Conservation (phyloP, 2,888 invertebrate genomes). For the Nezara viridula region DNA sequence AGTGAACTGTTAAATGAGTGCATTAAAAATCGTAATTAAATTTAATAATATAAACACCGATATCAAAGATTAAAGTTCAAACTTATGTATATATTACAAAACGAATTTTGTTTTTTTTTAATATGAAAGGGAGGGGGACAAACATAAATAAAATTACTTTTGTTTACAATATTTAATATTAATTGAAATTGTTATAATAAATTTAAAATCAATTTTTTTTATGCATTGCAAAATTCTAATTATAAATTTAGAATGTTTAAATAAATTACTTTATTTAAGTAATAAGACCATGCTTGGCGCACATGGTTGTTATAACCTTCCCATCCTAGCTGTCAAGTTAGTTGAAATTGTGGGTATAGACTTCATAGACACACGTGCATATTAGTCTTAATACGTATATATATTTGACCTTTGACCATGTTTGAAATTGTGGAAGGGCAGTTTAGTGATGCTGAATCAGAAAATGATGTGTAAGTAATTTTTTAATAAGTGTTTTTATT, state of each 20-base stretch:
- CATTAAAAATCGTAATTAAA: too few species aligned
- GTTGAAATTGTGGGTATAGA: too few species aligned
- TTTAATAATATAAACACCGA: too few species aligned
- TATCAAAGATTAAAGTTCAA: too few species aligned
- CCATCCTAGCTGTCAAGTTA: not conserved
- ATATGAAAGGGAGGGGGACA: not conserved
- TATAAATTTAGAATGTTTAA: not conserved
- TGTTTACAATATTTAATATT: not conserved
- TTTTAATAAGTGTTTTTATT: not conserved
- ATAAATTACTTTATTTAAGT: not conserved
- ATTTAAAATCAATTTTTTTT: too few species aligned
- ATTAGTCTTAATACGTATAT: not conserved
- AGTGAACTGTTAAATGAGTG: too few species aligned
- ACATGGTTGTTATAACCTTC: slow-evolving; percentile 26
- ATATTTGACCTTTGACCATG: not conserved
- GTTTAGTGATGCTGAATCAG: slow-evolving; percentile 71
- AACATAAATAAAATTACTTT: not conserved
- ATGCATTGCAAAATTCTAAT: too few species aligned
- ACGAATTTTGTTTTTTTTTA: too few species aligned
- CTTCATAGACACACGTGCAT: too few species aligned
- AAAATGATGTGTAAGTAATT: slow-evolving; percentile 59
- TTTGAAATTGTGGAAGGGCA: slow-evolving; percentile 68
- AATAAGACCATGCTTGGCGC: not conserved
- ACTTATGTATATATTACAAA: too few species aligned
- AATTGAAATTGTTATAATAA: not conserved